Conservation (phyloP, 2,113 vertebrate genomes). For the Smithornis capensis region DNA sequence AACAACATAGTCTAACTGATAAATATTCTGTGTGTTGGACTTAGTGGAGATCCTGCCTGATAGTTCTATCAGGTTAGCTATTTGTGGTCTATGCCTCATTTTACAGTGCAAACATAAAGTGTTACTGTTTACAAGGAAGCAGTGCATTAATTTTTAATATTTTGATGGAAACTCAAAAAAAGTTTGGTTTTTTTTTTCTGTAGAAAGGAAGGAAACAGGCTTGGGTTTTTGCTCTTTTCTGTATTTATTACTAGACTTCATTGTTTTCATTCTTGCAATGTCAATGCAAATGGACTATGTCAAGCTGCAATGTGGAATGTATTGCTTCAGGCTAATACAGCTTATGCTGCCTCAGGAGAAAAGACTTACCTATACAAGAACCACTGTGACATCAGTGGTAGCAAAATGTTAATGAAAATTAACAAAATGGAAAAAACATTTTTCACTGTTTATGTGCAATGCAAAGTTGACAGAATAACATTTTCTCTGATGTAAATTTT, state of each 20-base stretch:
- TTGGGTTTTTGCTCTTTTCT: neutral
- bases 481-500: neutral
- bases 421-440: neutral
- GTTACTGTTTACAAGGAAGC: neutral
- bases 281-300: neutral
- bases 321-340: neutral
- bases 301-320: neutral
- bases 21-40: neutral
- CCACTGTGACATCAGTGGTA: neutral
- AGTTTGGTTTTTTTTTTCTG: neutral
- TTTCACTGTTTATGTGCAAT: neutral
- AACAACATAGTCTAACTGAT: neutral
- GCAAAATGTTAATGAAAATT: neutral
- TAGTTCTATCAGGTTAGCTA: neutral
- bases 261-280: neutral
- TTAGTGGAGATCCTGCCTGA: neutral
- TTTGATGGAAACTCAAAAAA: neutral
- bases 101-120: neutral
- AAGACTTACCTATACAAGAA: neutral
- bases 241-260: neutral
- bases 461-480: neutral
- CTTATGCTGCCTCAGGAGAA: neutral
- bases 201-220: neutral
- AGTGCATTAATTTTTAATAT: neutral
- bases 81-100: neutral